Conservation (phyloP, 1,140 invertebrate species). For the Aphis gossypii region DNA sequence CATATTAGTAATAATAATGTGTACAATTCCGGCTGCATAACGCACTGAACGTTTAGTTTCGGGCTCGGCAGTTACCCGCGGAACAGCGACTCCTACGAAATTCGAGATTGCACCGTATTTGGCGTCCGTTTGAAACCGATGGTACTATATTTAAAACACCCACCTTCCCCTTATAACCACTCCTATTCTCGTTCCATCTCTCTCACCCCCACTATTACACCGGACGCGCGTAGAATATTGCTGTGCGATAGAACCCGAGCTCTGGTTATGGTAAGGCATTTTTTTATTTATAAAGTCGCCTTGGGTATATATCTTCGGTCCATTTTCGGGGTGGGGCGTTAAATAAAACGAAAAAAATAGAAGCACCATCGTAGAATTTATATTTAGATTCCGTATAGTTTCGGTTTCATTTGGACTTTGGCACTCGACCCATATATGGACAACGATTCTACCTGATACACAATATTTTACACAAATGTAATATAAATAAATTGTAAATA, state of each 20-base stretch:
- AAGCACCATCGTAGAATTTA: conserved; percentile 33
- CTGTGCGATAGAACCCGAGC: conserved; percentile 18
- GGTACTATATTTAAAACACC: conserved; percentile 58
- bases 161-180: conserved; percentile 41
- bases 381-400: conserved; percentile 51
- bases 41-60: conserved; percentile 44
- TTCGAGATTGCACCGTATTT: conserved; percentile 57
- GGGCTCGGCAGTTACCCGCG: conserved; percentile 34
- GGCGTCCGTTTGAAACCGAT: conserved; percentile 54
- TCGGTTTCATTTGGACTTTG: conserved; percentile 52
- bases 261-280: conserved; percentile 52
- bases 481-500: neutral
- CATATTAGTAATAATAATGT: neutral
- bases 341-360: conserved; percentile 27
- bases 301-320: conserved; percentile 23
- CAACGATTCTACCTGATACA: conserved; percentile 52
- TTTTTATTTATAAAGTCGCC: conserved; percentile 57
- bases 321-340: conserved; percentile 6
- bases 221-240: neutral
- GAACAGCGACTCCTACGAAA: conserved; percentile 56
- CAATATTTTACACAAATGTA: neutral
- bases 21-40: conserved; percentile 27
- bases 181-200: neutral
- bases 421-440: conserved; percentile 42
- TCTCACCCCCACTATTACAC: neutral